Conservation (phyloP, 53 echinoderm and acorn worm species). For the Patiria pectinifera region DNA sequence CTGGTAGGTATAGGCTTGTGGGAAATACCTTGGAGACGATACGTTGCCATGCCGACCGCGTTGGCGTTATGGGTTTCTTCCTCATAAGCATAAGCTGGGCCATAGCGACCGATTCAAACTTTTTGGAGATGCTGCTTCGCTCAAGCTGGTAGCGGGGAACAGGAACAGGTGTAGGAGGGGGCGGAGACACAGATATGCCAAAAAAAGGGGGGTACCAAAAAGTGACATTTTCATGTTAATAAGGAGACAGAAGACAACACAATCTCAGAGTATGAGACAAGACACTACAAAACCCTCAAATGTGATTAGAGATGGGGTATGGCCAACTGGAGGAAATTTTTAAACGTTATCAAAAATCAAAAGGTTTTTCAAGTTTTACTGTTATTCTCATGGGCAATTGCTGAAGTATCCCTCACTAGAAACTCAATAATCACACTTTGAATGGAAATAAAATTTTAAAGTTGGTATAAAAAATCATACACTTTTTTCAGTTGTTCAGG, state of each 20-base stretch:
- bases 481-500: too few relatives aligned
- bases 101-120: conserved; percentile 94
- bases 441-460: too few relatives aligned
- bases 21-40: conserved; percentile 89
- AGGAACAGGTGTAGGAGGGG: neutral
- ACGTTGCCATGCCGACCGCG: conserved; percentile 93
- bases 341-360: too few relatives aligned
- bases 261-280: neutral
- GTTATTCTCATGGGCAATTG: too few relatives aligned
- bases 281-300: neutral
- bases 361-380: too few relatives aligned
- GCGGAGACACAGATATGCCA: conserved; percentile 10
- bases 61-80: conserved; percentile 94
- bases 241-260: neutral
- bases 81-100: conserved; percentile 94
- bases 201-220: conserved; percentile 10
- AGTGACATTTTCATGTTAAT: conserved; percentile 37
- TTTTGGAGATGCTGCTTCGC: conserved; percentile 76
- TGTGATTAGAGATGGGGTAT: neutral
- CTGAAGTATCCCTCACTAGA: too few relatives aligned
- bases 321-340: too few relatives aligned
- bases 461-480: too few relatives aligned
- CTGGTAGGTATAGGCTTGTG: neutral
- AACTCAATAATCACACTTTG: too few relatives aligned
- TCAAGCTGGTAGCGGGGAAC: conserved; percentile 75